Conservation (phyloP, 2,113 vertebrate genomes). For the Zootoca vivipara region DNA sequence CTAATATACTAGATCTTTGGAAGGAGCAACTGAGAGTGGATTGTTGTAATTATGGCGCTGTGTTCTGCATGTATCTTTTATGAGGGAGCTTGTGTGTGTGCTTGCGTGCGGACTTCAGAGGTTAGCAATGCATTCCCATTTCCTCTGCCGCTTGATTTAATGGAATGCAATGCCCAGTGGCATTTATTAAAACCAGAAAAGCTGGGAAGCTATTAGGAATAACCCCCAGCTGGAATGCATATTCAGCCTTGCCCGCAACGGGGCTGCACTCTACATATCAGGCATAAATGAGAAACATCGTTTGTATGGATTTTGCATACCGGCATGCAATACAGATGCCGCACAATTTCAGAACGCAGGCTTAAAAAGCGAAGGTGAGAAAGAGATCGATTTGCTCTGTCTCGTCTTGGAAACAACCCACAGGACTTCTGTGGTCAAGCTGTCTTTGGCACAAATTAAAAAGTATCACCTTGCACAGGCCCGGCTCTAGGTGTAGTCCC, state of each 20-base stretch:
- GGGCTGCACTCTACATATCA: slow-evolving; percentile 22
- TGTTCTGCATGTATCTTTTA: slow-evolving; percentile 69
- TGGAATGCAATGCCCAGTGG: slow-evolving; percentile 54
- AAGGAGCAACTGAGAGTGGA: slow-evolving; percentile 53
- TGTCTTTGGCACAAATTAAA: background rate
- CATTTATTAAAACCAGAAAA: slow-evolving; percentile 66
- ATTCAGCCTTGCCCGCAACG: slow-evolving; percentile 41
- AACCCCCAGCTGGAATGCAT: slow-evolving; percentile 44
- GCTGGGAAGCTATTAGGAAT: slow-evolving; percentile 33
- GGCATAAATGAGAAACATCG: slow-evolving; percentile 4
- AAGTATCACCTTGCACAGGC: too few relatives aligned
- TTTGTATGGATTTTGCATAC: slow-evolving; percentile 5
- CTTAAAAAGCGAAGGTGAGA: background rate
- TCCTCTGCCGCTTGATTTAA: slow-evolving; percentile 64
- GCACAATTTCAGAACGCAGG: too few relatives aligned
- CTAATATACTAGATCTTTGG: slow-evolving; percentile 46
- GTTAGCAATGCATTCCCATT: slow-evolving; percentile 52
- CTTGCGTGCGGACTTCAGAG: slow-evolving; percentile 38
- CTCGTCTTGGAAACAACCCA: background rate
- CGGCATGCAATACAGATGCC: background rate
- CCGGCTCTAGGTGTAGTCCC: too few relatives aligned
- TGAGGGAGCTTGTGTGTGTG: slow-evolving; percentile 57
- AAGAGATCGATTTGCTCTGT: background rate
- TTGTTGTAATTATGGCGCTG: slow-evolving; percentile 50
- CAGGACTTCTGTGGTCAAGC: background rate